A percentile compares a stretch with the other conserved stretches of the same genome.
Evolutionary conservation across 37 sponge, comb jelly and placozoan species (phyloP).

Genomic region (Amphimedon queenslandica): DNA sequence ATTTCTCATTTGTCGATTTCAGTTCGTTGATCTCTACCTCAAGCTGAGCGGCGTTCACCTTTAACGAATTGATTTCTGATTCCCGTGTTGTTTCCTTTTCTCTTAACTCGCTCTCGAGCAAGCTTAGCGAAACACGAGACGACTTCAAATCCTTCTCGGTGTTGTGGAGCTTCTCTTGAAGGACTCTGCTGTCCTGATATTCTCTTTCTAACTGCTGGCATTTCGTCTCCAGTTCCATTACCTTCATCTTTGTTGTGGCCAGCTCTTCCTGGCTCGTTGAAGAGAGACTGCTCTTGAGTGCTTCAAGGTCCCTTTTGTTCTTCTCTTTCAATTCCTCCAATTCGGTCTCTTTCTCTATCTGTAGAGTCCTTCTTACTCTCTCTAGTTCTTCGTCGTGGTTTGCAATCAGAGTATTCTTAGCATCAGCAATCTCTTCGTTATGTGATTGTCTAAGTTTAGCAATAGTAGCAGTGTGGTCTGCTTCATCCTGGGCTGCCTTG

Average conservation of each 20-base stretch:
- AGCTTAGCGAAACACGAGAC: slow-evolving; percentile 25
- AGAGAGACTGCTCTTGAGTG: background rate
- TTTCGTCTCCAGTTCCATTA: slow-evolving; percentile 5
- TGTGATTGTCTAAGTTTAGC: slow-evolving; percentile 26
- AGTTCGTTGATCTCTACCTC: background rate
- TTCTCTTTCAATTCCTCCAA: slow-evolving; percentile 1
- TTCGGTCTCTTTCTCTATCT: background rate
- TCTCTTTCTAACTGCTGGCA: slow-evolving; percentile 13
- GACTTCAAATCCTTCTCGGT: slow-evolving; percentile 20
- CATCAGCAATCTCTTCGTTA: background rate
- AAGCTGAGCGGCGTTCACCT: background rate
- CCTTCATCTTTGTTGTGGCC: slow-evolving; percentile 3
- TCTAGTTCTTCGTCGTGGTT: background rate
- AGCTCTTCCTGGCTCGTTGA: slow-evolving; percentile 7
- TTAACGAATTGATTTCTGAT: slow-evolving; percentile 7
- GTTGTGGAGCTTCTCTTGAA: slow-evolving; percentile 12
- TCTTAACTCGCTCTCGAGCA: background rate
- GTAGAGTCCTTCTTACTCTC: background rate
- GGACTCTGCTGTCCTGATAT: slow-evolving; percentile 2
- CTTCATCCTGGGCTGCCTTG: background rate
- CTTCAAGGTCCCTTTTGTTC: background rate
- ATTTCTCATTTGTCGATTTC: background rate
- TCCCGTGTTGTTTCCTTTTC: slow-evolving; percentile 6
- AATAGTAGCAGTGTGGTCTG: slow-evolving; percentile 1
- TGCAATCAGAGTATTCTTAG: background rate